Evolutionary conservation across 2,888 invertebrate species (phyloP).

Genomic region (Nasonovia ribisnigri): DNA sequence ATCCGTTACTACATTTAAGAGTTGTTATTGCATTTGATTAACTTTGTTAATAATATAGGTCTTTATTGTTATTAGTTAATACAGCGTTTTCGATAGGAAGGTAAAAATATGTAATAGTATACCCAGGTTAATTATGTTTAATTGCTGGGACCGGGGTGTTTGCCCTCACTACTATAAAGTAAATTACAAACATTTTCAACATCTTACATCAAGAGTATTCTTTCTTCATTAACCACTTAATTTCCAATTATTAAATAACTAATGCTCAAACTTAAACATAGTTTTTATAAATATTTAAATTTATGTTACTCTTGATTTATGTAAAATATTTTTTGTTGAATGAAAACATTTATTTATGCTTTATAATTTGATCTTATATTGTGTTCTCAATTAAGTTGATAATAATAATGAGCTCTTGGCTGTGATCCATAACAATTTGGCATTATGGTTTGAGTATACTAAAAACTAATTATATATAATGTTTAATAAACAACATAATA

Average conservation of each 20-base stretch:
- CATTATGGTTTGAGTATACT: background rate
- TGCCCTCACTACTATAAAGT: background rate
- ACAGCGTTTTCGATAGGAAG: background rate
- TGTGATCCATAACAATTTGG: background rate
- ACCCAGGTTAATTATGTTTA: background rate
- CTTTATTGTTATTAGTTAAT: background rate
- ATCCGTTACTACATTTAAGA: background rate
- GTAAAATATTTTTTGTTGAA: background rate
- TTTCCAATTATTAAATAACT: too few species aligned
- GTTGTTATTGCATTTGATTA: conserved; percentile 25
- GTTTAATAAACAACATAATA: background rate
- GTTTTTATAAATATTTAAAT: too few species aligned
- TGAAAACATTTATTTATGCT: background rate
- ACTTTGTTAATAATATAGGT: background rate
- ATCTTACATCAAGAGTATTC: background rate
- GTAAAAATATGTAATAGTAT: background rate
- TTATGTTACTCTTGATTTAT: background rate
- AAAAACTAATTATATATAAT: background rate
- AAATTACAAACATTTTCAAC: background rate
- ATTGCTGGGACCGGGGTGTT: background rate
- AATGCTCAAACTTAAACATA: too few species aligned
- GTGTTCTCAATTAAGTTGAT: background rate
- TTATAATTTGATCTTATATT: background rate
- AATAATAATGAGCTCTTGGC: conserved; percentile 11
- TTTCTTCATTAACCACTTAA: background rate